These are phyloP conservation scores for Gephyroberyx darwinii DNA, from an alignment of 2,797 vertebrate species.

Conservation along the genomic window DNA sequence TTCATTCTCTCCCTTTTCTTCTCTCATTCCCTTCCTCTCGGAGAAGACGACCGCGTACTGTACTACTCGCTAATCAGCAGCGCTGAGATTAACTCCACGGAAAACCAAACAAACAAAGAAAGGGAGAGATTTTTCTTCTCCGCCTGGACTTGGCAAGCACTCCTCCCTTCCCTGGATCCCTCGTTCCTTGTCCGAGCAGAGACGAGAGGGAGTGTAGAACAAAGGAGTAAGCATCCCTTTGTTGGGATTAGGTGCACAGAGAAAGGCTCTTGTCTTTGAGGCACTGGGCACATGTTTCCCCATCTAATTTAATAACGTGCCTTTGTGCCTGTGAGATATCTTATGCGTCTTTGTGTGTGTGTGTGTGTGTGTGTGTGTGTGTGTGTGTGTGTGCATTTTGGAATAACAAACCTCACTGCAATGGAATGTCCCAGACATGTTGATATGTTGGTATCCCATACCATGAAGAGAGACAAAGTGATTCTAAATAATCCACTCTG, in stretches of 20 bases:
- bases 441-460: conserved; percentile 35
- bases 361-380: background rate
- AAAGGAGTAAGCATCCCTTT: conserved; percentile 77
- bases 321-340: conserved; percentile 64
- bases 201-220: conserved; percentile 72
- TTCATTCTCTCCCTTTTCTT: conserved; percentile 16
- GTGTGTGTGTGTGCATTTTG: conserved; percentile 32
- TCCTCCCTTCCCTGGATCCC: conserved; percentile 65
- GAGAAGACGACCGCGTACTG: conserved; percentile 44
- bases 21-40: conserved; percentile 29
- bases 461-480: conserved; percentile 45
- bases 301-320: conserved; percentile 78
- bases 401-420: conserved; percentile 34
- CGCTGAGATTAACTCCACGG: conserved; percentile 64
- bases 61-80: conserved; percentile 70
- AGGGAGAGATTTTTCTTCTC: conserved; percentile 58
- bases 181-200: conserved; percentile 67
- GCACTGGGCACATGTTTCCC: conserved; percentile 67
- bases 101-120: conserved; percentile 70
- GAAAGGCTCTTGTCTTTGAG: conserved; percentile 75
- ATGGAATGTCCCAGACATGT: conserved; percentile 21
- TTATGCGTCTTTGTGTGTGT: conserved; percentile 16
- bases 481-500: conserved; percentile 53
- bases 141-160: conserved; percentile 68
- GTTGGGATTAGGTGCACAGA: conserved; percentile 78